Conservation (phyloP, 2,888 invertebrate species). For the Julus scanicus region DNA sequence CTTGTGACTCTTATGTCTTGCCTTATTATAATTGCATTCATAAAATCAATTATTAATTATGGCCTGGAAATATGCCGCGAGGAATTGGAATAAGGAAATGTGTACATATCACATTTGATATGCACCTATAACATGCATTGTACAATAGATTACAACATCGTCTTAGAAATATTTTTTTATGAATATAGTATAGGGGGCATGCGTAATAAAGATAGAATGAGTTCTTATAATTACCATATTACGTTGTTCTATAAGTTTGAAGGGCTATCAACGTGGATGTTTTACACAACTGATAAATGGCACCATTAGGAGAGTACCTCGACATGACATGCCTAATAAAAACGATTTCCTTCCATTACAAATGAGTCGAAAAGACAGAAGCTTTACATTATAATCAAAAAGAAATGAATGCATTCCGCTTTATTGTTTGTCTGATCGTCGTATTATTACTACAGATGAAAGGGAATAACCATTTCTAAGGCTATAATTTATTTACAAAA, state of each 20-base stretch:
- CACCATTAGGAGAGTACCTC: constrained; percentile 21
- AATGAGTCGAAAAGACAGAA: constrained; percentile 40
- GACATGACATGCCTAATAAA: constrained; percentile 36
- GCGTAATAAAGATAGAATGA: constrained; percentile 14
- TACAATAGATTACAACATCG: background rate
- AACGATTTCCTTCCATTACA: constrained; percentile 40
- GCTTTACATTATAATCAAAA: constrained; percentile 32
- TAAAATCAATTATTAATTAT: constrained; percentile 41
- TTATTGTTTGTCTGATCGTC: constrained; percentile 23
- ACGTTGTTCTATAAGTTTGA: constrained; percentile 17
- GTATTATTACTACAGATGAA: constrained; percentile 9
- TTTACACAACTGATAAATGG: constrained; percentile 25
- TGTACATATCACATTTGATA: background rate
- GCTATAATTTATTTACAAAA: constrained; percentile 41
- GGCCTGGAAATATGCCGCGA: background rate
- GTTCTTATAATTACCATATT: constrained; percentile 37
- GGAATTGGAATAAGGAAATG: constrained; percentile 1
- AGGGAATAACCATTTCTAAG: constrained; percentile 18
- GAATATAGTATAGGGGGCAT: background rate
- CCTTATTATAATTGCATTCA: constrained; percentile 3
- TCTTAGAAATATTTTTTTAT: background rate
- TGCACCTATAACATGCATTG: too few relatives aligned
- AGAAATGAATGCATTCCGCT: constrained; percentile 24
- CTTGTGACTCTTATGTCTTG: background rate
- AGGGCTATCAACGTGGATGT: constrained; percentile 14